Evolutionary conservation across 2,888 invertebrate species (phyloP), one percentile per base, ranked within the genome.

Genomic region (Uloborus plumipes): DNA sequence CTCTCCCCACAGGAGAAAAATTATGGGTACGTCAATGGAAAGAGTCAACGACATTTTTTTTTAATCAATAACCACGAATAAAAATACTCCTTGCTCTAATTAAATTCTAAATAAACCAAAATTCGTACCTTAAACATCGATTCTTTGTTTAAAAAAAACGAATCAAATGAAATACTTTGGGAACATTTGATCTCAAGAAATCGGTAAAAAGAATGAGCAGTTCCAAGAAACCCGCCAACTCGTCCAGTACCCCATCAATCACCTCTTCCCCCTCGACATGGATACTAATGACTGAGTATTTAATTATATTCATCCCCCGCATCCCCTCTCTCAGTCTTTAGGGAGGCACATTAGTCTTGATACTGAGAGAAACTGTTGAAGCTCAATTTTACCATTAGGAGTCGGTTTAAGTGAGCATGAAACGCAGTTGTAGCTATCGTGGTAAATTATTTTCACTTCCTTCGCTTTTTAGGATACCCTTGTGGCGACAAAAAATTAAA

Each of bases 201-300:
- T 39, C 39, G 39, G 39, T 39, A 39, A 39, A 39, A 39, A 39
- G 39, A 39, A 39, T 39, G 39, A 39, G 39, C 39, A 39, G 39
- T 11, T 39, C 39, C 39, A 39, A 39, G 39, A 39, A 39, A 39
- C 39, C 39, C 39, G 39, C 39, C 39, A 39, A 39, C 39, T 39
- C 39, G 39, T 39, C 18, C n/a, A 22, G 49, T 58, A 16, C 20
- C 59, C 22, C 62, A 77, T 77, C 77, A 64, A 77, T 77, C 77
- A 77, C 69, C 62, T 31, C 71, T 26, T 62, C 71, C 65, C 78
- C 61, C 65, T 71, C 64, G 80, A 64, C 80, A 74, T 70, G 81
- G 69, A 74, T 71, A 82, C 81, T 82, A 81, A 81, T 81, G 81
- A 81, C 75, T 71, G 65, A 72, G 66, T 81, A 75, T 81, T 80